phyloP scores from a whole-genome alignment of 1,140 invertebrate species.

The Piezodorus guildinii region DNA sequence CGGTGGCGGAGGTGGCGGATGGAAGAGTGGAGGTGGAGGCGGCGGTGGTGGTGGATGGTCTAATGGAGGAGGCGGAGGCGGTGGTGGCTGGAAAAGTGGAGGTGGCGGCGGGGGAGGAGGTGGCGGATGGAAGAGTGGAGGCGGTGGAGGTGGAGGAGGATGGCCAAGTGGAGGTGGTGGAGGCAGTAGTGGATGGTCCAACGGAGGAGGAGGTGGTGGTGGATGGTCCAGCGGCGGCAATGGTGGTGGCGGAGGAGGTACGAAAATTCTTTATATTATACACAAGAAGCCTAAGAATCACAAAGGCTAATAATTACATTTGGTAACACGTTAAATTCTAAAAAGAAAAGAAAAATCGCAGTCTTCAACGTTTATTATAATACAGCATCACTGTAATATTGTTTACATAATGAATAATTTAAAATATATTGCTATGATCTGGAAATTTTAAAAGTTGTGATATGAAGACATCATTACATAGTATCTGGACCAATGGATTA shows the following conservation, averaged over 20 bases:
- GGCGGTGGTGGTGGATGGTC: background rate
- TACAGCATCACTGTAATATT: too few species aligned
- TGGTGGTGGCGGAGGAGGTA: background rate
- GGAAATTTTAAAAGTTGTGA: too few species aligned
- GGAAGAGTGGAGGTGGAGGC: background rate
- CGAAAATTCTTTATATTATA: background rate
- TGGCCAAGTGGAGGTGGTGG: conserved; percentile 1
- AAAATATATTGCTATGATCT: too few species aligned
- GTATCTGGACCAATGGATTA: too few species aligned
- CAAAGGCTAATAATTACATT: too few species aligned
- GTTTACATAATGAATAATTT: too few species aligned
- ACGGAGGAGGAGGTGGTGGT: background rate
- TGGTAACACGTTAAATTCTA: too few species aligned
- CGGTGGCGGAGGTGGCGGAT: conserved; percentile 5
- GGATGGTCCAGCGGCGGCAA: background rate
- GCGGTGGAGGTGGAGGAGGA: background rate
- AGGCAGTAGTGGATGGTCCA: background rate
- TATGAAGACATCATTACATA: too few species aligned
- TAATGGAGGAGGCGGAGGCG: conserved; percentile 4
- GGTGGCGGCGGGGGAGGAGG: background rate
- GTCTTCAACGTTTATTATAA: too few species aligned
- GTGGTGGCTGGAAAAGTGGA: background rate
- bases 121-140: background rate
- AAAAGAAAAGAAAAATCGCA: too few species aligned
- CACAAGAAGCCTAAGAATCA: too few species aligned